A percentile compares a stretch with the other conserved stretches of the same genome.
These are phyloP conservation scores for Phymorhynchus buccinoides DNA, from an alignment of 1,140 invertebrate species.

Conservation along the genomic window DNA sequence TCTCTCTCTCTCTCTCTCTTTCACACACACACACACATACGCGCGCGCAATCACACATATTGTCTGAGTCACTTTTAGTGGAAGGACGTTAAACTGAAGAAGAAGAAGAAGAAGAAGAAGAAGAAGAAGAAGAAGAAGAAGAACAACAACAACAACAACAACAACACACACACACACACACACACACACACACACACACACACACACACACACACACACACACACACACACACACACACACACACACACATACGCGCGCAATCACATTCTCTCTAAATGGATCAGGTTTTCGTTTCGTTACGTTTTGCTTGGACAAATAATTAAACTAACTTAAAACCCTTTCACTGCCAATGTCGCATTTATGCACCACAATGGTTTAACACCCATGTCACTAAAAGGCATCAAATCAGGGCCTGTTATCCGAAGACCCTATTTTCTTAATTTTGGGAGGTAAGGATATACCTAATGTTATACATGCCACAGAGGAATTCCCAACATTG, in stretches of 20 bases:
- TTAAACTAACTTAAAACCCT: no score
- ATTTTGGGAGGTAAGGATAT: no score
- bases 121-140: not conserved
- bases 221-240: not conserved
- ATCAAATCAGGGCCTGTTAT: no score
- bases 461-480: no score
- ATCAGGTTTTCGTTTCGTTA: not conserved
- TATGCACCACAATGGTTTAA: no score
- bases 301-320: not conserved
- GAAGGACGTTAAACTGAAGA: no score
- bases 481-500: no score
- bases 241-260: conserved; percentile 15
- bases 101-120: not conserved
- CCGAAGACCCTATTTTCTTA: no score
- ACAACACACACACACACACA: not conserved
- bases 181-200: conserved; percentile 20
- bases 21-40: not conserved
- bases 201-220: conserved; percentile 13
- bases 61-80: not conserved
- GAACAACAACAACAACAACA: not conserved
- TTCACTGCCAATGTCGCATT: no score
- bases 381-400: no score
- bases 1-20: not conserved
- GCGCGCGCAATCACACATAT: not conserved
- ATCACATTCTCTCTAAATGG: not conserved